A percentile compares a stretch with the other conserved stretches of the same genome.
These are phyloP conservation scores for Drosophila nannoptera DNA, from an alignment of 1,140 invertebrate genomes.

Conservation along the genomic window DNA sequence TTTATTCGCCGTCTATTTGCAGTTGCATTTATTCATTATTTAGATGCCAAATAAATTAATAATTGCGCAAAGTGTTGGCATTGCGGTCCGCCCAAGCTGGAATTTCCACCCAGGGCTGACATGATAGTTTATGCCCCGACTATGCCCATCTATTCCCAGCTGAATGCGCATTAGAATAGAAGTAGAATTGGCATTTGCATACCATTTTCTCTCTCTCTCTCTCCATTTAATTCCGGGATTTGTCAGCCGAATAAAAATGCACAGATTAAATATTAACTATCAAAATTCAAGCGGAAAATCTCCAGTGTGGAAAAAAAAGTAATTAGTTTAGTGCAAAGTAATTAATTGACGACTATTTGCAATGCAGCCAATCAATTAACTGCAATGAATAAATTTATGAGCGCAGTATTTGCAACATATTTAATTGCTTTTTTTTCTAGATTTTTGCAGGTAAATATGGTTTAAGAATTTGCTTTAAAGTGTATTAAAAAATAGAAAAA, in stretches of 20 bases:
- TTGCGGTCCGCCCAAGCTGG: conserved; percentile 27
- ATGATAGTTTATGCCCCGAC: conserved; percentile 8
- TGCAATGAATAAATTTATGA: conserved; percentile 4
- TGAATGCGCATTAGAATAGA: conserved; percentile 7
- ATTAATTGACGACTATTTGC: not conserved
- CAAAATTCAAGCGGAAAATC: not conserved
- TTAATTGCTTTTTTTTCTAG: too few species aligned
- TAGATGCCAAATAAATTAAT: conserved; percentile 40
- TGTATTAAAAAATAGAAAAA: too few species aligned
- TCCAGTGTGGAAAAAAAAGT: not conserved
- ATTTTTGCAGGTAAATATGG: too few species aligned
- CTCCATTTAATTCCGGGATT: conserved; percentile 11
- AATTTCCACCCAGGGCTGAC: conserved; percentile 23
- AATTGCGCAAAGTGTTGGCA: conserved; percentile 40
- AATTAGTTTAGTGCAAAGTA: not conserved
- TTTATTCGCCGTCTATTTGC: not conserved
- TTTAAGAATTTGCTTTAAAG: too few species aligned
- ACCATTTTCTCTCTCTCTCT: too few species aligned
- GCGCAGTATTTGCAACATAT: too few species aligned
- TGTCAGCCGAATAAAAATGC: conserved; percentile 5
- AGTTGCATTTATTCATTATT: conserved; percentile 26
- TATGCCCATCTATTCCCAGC: not conserved
- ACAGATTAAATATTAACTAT: not conserved
- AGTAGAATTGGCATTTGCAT: conserved; percentile 18
- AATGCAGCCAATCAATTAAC: not conserved